Evolutionary conservation across 1,140 invertebrate species (phyloP).

Genomic region (Aphelinus certus): DNA sequence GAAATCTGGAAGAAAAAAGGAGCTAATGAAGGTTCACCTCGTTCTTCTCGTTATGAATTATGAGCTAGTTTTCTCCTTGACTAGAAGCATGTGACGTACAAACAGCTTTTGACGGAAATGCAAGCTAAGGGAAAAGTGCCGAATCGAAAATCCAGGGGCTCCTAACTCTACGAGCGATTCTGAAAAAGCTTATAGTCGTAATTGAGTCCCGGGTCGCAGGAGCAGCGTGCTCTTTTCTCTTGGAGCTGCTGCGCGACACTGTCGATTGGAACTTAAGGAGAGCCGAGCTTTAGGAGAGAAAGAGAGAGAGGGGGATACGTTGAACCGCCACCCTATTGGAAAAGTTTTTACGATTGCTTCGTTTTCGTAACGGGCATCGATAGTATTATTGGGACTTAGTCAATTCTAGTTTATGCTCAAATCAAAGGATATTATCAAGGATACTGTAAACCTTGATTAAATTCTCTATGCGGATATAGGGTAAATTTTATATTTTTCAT

Average conservation of each 20-base stretch:
- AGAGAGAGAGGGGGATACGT: background rate
- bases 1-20: too few species aligned
- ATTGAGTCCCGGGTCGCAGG: background rate
- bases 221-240: constrained; percentile 4
- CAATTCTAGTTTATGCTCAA: constrained; percentile 23
- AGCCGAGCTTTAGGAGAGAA: background rate
- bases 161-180: constrained; percentile 46
- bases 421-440: background rate
- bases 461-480: too few species aligned
- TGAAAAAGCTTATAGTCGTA: constrained; percentile 43
- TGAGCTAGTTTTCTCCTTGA: too few species aligned
- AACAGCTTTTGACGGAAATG: constrained; percentile 31
- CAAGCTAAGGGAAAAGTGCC: constrained; percentile 15
- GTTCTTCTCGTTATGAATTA: too few species aligned
- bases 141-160: constrained; percentile 41
- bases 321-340: constrained; percentile 42
- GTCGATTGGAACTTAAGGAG: constrained; percentile 14
- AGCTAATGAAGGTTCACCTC: too few species aligned
- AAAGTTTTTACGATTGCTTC: constrained; percentile 50
- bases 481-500: too few species aligned
- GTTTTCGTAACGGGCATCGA: constrained; percentile 31
- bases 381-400: constrained; percentile 13
- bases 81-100: too few species aligned
- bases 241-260: constrained; percentile 1
- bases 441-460: too few species aligned